These are phyloP conservation scores for Heliconius hewitsoni DNA, from an alignment of 1,140 invertebrate species.

Conservation along the genomic window DNA sequence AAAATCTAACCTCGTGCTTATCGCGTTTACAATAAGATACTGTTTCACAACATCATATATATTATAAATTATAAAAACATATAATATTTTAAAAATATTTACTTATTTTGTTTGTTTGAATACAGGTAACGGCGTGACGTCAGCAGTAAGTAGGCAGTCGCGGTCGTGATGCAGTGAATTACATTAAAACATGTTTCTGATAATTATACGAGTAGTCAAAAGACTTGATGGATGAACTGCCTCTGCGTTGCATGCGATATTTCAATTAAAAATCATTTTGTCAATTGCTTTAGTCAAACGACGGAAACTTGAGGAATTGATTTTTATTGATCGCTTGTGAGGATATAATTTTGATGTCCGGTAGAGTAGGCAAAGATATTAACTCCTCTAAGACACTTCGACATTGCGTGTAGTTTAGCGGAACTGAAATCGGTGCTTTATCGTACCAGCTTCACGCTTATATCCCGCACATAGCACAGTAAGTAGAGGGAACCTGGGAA, in stretches of 20 bases:
- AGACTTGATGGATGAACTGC: conserved; percentile 2
- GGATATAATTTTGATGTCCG: neutral
- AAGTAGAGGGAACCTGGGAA: no score
- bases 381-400: no score
- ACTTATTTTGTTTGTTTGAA: neutral
- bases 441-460: no score
- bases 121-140: neutral
- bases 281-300: neutral
- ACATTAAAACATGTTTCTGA: neutral
- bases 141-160: neutral
- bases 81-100: neutral
- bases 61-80: neutral
- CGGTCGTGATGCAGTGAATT: neutral
- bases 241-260: neutral
- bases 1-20: neutral
- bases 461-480: no score
- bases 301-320: neutral
- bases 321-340: neutral
- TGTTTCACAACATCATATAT: no score
- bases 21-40: no score
- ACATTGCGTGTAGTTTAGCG: no score
- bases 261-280: conserved; percentile 2
- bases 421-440: no score
- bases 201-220: conserved; percentile 5
- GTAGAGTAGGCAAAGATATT: neutral